A percentile compares a stretch with the other conserved stretches of the same genome.
Evolutionary conservation across 2,888 invertebrate genomes (phyloP).

Genomic region (Lutraria lutraria): DNA sequence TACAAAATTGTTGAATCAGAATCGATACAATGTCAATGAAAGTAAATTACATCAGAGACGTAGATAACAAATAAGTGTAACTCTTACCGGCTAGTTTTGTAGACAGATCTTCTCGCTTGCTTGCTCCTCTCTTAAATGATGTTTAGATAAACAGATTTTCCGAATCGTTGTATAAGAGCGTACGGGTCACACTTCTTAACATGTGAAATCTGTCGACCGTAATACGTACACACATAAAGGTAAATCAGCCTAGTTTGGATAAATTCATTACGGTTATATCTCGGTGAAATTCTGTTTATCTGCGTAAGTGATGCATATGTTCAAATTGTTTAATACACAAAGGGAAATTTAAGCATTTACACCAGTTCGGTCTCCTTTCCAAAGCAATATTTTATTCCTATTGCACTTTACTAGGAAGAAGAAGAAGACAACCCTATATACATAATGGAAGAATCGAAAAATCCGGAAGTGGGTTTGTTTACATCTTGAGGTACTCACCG

Average conservation of each 20-base stretch:
- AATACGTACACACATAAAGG: background rate
- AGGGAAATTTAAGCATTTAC: background rate
- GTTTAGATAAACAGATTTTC: too few relatives aligned
- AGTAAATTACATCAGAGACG: too few relatives aligned
- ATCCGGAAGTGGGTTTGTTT: constrained; percentile 37
- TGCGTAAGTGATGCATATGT: background rate
- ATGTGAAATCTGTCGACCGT: constrained; percentile 1
- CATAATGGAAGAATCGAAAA: background rate
- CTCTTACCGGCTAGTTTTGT: too few relatives aligned
- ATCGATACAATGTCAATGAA: too few relatives aligned
- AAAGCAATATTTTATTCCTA: background rate
- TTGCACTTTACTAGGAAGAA: too few relatives aligned
- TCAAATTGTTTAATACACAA: background rate
- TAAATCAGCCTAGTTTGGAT: background rate
- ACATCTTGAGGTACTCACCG: background rate
- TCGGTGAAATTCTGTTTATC: background rate
- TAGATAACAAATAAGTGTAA: too few relatives aligned
- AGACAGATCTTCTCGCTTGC: too few relatives aligned
- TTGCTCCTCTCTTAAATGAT: too few relatives aligned
- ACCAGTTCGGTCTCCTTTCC: background rate
- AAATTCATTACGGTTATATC: background rate
- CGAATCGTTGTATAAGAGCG: background rate
- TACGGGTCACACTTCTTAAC: constrained; percentile 1
- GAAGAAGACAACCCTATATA: background rate
- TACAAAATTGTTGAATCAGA: too few relatives aligned